Evolutionary conservation across 2,113 vertebrate species (phyloP), one percentile per base, ranked within the genome.

Genomic region (Macquaria ambigua): DNA sequence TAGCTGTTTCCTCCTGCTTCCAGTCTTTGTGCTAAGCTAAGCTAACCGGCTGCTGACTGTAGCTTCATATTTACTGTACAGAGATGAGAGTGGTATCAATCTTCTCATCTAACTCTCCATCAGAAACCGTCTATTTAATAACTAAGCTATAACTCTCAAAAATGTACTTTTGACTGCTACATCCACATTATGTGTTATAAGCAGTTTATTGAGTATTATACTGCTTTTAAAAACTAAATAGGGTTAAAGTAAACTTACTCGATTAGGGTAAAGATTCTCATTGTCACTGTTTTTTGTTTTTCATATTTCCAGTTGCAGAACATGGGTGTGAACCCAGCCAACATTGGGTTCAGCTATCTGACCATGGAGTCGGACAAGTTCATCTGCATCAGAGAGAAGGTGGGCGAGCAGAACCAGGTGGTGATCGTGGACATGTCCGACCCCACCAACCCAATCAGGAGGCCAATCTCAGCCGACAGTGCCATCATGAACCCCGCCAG

Each of bases 341-440:
- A 97, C 87, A 97, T 97, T 84, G 97, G 97, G 75, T 98, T 98
- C 94, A 99, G 97, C 93, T 97, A 97, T n/a, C 93, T 98, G 77
- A 99, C 97, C 64, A 97, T 98, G 97, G 98, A 98, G 94, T 98
- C 97, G 4, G 98, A 98, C 94, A 97, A 97, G 84, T 99, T 97
- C 94, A 97, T 98, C 92, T 98, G 98, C 93, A 96, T 98, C 90
- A 93, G 97, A 53, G 97, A 99, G 93, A 98, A 98, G 85, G 97
- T 98, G 59, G 97, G 97, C 1, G 97, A 98, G 70, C 97, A 98
- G 94, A 96, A 97, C 8, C 97, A 98, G 87, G 97, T 98, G 68
- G 96, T 98, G 75, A 98, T 98, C 43, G 95, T 98, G 85, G 98
- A 98, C 90, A 90, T 97, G 96, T 96, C 93, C 0, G 97, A 99